These are phyloP conservation scores for Helobdella robusta DNA, from an alignment of 2,888 invertebrate genomes.

Conservation along the genomic window DNA sequence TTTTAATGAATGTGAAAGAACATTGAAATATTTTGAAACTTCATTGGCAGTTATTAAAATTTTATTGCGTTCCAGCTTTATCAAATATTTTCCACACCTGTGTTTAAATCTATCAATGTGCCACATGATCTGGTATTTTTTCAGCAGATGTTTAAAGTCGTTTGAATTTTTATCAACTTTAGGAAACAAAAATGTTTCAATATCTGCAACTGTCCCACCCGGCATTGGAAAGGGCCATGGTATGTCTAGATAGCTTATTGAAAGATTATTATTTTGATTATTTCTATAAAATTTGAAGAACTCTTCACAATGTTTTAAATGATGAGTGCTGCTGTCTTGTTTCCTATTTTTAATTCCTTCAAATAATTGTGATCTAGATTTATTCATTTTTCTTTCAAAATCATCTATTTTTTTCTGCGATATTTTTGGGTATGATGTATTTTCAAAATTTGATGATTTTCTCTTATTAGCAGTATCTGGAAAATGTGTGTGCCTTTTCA, in stretches of 20 bases:
- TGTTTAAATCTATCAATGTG: conserved; percentile 18
- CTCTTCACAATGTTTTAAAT: conserved; percentile 10
- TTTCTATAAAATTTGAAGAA: conserved; percentile 14
- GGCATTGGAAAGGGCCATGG: conserved; percentile 13
- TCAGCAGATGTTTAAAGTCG: conserved; percentile 7
- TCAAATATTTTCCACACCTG: background rate
- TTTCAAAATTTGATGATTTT: background rate
- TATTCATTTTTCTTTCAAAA: conserved; percentile 10
- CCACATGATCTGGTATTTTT: conserved; percentile 13
- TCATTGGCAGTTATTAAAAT: background rate
- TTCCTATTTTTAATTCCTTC: too few relatives aligned
- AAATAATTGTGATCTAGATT: background rate
- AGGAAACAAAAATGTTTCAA: conserved; percentile 5
- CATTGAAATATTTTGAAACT: conserved; percentile 22
- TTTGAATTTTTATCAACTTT: conserved; percentile 9
- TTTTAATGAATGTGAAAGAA: background rate
- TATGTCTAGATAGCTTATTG: conserved; percentile 1
- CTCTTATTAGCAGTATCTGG: background rate
- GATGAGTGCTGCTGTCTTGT: background rate
- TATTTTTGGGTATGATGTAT: background rate
- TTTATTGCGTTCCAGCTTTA: background rate
- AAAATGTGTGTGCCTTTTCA: background rate
- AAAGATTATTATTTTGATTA: too few relatives aligned
- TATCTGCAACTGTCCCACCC: background rate
- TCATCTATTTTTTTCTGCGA: background rate